Evolutionary conservation across 2,113 vertebrate genomes (phyloP).

Genomic region (Chroicocephalus ridibundus): DNA sequence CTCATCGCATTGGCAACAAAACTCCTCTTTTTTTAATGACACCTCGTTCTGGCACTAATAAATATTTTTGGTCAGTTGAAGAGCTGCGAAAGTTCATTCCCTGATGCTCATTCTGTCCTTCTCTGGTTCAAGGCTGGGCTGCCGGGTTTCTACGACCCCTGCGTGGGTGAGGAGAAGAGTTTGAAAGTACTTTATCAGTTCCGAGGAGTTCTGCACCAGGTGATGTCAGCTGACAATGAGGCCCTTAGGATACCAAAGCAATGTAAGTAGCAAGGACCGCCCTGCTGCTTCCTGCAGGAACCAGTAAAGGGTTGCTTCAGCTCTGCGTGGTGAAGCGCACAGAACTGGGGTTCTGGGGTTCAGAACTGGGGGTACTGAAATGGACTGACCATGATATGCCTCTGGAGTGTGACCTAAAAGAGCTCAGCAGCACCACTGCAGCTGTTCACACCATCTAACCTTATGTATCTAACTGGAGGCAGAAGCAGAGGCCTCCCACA

Average conservation of each 20-base stretch:
- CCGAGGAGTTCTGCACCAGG: conserved; percentile 95
- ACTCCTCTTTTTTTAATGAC: neutral
- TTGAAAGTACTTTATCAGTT: conserved; percentile 98
- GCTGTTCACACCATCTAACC: neutral
- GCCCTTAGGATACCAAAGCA: conserved; percentile 99
- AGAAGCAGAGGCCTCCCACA: neutral
- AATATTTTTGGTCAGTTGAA: neutral
- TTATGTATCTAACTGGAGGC: neutral
- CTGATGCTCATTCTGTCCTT: neutral
- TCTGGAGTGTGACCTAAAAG: neutral
- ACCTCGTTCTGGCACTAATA: neutral
- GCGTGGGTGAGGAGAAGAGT: conserved; percentile 96
- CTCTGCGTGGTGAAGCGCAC: neutral
- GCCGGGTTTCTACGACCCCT: conserved; percentile 96
- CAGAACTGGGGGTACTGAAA: neutral
- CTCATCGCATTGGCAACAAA: neutral
- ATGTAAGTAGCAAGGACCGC: conserved; percentile 79
- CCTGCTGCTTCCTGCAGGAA: neutral
- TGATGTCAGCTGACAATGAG: conserved; percentile 89
- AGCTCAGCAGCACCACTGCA: neutral
- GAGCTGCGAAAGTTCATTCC: neutral
- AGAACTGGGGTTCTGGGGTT: neutral
- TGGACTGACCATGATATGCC: neutral
- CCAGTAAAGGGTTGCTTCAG: neutral
- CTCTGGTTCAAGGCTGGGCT: conserved; percentile 84